phyloP scores from a whole-genome alignment of 2,113 vertebrate species.

The Ploceus nigricollis region DNA sequence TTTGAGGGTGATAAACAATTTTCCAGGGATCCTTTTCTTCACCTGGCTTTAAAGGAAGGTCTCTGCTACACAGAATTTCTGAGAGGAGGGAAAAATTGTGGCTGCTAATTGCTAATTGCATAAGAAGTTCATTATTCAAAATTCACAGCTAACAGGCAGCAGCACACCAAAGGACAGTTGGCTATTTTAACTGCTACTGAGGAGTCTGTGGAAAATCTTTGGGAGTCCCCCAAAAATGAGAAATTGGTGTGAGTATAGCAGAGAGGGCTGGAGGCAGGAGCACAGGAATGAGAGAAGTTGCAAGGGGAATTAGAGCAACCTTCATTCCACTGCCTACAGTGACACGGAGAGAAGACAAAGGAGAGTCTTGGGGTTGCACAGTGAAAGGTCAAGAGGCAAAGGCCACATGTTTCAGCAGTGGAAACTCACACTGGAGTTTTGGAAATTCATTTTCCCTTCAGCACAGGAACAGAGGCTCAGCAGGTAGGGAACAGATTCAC shows the following conservation, averaged over 20 bases:
- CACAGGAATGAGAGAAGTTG: background rate
- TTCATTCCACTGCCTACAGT: accelerated
- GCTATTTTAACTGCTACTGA: background rate
- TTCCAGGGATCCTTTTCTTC: background rate
- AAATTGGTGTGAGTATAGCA: background rate
- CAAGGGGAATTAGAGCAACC: background rate
- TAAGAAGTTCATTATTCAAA: background rate
- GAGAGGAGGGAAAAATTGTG: background rate
- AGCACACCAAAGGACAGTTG: background rate
- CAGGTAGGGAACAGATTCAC: background rate
- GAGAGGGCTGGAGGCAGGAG: background rate
- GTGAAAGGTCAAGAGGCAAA: background rate
- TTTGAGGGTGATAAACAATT: background rate
- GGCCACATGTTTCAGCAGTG: background rate
- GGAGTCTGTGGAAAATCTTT: background rate
- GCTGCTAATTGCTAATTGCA: background rate
- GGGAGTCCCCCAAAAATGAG: background rate
- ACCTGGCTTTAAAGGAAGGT: background rate
- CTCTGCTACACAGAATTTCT: background rate
- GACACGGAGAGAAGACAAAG: accelerated
- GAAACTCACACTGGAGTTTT: background rate
- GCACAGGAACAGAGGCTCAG: background rate
- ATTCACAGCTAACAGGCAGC: background rate
- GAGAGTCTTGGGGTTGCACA: background rate
- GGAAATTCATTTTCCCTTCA: background rate